phyloP scores from a whole-genome alignment of 2,113 vertebrate genomes.

The Recurvirostra avosetta region DNA sequence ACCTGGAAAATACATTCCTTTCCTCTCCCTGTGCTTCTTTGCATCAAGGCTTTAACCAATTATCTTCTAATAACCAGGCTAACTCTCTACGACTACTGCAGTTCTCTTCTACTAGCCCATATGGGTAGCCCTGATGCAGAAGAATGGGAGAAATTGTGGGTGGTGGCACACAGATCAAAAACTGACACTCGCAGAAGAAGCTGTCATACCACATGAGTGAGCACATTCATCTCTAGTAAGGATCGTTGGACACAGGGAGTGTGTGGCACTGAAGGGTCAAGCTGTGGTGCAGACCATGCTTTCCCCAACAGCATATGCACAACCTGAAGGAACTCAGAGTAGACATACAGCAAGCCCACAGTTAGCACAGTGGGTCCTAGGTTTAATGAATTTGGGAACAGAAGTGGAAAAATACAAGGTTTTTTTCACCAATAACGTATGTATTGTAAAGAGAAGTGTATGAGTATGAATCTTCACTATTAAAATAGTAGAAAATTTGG shows the following conservation, averaged over 20 bases:
- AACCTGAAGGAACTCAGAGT: not conserved
- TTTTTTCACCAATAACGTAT: not conserved
- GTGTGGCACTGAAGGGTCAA: not conserved
- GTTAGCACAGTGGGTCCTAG: not conserved
- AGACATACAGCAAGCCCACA: not conserved
- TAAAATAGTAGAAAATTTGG: not conserved
- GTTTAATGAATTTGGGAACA: not conserved
- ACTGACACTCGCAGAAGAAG: not conserved
- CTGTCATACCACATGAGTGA: not conserved
- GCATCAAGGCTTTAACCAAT: not conserved
- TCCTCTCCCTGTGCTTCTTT: not conserved
- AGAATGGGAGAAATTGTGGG: not conserved
- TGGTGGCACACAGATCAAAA: not conserved
- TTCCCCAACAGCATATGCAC: rapidly evolving
- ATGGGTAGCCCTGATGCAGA: not conserved
- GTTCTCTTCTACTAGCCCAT: not conserved
- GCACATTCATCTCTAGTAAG: not conserved
- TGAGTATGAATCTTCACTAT: not conserved
- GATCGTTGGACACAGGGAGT: no score
- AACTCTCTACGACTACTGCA: not conserved
- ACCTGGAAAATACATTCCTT: no score
- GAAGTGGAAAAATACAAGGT: not conserved
- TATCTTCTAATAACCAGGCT: not conserved
- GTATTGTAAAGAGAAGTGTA: not conserved
- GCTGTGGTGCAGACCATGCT: not conserved